Percentiles rank a stretch among this genome's conserved stretches.
Evolutionary conservation across 2,888 invertebrate genomes (phyloP).

Genomic region (Cenopis cana): DNA sequence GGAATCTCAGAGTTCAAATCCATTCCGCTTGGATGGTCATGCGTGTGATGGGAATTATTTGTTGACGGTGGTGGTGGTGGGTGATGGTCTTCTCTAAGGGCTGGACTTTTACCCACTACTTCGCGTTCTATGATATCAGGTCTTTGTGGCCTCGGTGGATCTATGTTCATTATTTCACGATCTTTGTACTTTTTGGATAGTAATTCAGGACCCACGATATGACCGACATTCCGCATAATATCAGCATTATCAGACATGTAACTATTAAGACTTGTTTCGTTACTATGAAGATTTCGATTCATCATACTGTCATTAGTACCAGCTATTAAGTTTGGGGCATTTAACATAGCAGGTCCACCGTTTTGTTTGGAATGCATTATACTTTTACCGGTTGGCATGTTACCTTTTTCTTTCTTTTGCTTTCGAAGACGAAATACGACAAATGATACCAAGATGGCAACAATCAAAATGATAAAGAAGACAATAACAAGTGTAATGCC

Average conservation of each 20-base stretch:
- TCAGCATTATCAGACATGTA: constrained; percentile 91
- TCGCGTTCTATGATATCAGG: constrained; percentile 98
- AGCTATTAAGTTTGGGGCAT: constrained; percentile 88
- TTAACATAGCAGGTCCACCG: constrained; percentile 88
- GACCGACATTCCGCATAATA: constrained; percentile 90
- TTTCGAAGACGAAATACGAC: constrained; percentile 95
- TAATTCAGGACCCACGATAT: constrained; percentile 93
- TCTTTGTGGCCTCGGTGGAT: constrained; percentile 91
- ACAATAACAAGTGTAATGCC: constrained; percentile 97
- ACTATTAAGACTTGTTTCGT: constrained; percentile 88
- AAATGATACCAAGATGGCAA: constrained; percentile 95
- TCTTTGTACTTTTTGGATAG: constrained; percentile 96
- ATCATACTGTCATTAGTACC: constrained; percentile 89
- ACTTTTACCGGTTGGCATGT: constrained; percentile 86
- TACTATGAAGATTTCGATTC: constrained; percentile 88
- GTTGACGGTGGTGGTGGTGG: constrained; percentile 91
- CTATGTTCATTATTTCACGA: constrained; percentile 90
- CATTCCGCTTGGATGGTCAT: constrained; percentile 89
- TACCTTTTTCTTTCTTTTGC: constrained; percentile 94
- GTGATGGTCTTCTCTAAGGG: constrained; percentile 91
- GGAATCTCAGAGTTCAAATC: constrained; percentile 92
- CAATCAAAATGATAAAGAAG: constrained; percentile 95
- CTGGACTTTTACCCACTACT: constrained; percentile 93
- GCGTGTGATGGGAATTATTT: constrained; percentile 88
- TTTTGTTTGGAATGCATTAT: constrained; percentile 92